Conservation (phyloP, 2,113 vertebrate genomes). For the Tetrao urogallus region DNA sequence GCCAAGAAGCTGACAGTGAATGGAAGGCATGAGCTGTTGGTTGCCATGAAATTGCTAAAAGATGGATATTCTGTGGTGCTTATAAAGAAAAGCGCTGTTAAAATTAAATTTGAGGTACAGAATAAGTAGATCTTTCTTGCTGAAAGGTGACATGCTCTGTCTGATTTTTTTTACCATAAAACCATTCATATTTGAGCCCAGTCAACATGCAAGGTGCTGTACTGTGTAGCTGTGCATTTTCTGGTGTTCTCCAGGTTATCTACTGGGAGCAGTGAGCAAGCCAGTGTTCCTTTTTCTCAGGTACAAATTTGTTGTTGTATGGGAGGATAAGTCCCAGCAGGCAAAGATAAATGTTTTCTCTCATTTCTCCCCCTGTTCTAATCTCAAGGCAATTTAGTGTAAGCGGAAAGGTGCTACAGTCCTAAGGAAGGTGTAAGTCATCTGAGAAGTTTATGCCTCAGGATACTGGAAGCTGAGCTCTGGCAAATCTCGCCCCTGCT, state of each 20-base stretch:
- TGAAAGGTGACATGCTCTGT: not conserved
- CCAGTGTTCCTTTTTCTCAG: not conserved
- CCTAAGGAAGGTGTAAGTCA: not conserved
- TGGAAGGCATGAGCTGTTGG: not conserved
- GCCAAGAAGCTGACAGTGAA: not conserved
- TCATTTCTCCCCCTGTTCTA: not conserved
- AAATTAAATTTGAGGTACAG: slow-evolving; percentile 35
- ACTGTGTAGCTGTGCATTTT: fast-evolving
- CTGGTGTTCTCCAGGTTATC: not conserved
- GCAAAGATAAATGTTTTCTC: not conserved
- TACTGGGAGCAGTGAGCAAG: not conserved
- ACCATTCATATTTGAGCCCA: not conserved
- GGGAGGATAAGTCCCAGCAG: not conserved
- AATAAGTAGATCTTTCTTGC: not conserved
- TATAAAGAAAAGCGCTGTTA: slow-evolving; percentile 16
- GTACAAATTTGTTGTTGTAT: not conserved
- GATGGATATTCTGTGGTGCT: not conserved
- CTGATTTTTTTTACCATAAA: not conserved
- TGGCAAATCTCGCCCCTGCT: not conserved
- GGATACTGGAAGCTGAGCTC: not conserved
- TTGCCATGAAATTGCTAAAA: slow-evolving; percentile 38
- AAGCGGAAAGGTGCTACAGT: not conserved
- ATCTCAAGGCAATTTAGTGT: not conserved
- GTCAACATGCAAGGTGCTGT: not conserved
- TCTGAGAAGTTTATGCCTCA: not conserved